phyloP scores from a whole-genome alignment of 1,140 invertebrate species.

The Heliconius hewitsoni region DNA sequence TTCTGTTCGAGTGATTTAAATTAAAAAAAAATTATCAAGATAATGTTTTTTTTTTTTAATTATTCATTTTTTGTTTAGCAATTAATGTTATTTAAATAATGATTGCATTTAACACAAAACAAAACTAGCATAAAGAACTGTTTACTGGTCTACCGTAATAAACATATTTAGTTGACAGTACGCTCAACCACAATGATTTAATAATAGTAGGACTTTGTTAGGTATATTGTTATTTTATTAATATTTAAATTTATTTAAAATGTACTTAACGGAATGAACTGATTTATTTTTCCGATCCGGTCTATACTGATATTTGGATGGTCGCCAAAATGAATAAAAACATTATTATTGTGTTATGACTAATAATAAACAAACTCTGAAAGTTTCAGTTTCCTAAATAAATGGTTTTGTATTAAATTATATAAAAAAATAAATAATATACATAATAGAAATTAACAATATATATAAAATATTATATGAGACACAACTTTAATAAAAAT shows the following conservation, averaged over 20 bases:
- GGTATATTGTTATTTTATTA: neutral
- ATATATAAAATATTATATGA: too few species aligned
- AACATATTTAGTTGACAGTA: neutral
- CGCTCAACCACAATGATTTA: neutral
- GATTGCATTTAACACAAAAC: neutral
- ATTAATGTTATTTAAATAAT: neutral
- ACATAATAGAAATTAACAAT: too few species aligned
- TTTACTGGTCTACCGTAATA: neutral
- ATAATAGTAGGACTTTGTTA: neutral
- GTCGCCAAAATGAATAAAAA: slow-evolving; percentile 23
- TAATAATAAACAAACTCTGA: slow-evolving; percentile 1
- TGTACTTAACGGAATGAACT: neutral
- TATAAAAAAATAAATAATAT: too few species aligned
- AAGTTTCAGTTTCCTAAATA: neutral
- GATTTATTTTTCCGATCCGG: neutral
- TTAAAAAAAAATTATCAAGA: neutral
- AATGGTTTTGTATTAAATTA: neutral
- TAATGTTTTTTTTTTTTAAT: neutral
- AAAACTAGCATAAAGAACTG: neutral
- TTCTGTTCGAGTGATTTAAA: neutral
- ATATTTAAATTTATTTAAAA: neutral
- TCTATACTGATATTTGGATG: neutral
- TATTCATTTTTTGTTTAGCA: neutral
- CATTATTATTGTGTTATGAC: slow-evolving; percentile 19
- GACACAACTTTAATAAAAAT: too few species aligned